phyloP scores from a whole-genome alignment of 2,113 vertebrate genomes.

The Callipepla californica region DNA sequence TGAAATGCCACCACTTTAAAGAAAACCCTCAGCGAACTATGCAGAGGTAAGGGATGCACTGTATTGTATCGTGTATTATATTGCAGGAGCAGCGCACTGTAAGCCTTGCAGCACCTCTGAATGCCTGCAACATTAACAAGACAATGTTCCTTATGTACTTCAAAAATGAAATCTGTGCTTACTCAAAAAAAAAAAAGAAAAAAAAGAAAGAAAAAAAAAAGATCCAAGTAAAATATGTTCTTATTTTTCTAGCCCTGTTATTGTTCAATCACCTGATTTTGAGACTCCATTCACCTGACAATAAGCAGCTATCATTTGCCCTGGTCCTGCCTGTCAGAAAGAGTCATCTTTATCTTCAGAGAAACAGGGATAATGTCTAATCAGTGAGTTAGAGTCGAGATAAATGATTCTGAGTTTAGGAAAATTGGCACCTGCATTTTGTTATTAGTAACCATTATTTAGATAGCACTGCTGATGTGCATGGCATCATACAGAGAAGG shows the following conservation, averaged over 20 bases:
- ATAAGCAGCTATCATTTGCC: slow-evolving; percentile 56
- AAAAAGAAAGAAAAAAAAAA: neutral
- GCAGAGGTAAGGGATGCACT: neutral
- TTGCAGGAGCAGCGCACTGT: neutral
- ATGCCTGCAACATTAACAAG: neutral
- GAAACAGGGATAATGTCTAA: slow-evolving; percentile 63
- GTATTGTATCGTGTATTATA: neutral
- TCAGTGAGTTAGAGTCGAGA: slow-evolving; percentile 53
- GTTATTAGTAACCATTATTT: slow-evolving; percentile 66
- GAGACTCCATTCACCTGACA: slow-evolving; percentile 47
- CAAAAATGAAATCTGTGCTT: slow-evolving; percentile 34
- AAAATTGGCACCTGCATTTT: slow-evolving; percentile 68
- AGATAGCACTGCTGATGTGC: slow-evolving; percentile 46
- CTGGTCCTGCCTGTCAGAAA: slow-evolving; percentile 32
- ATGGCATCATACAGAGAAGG: neutral
- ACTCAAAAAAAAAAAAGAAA: neutral
- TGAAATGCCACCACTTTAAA: neutral
- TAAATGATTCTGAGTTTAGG: slow-evolving; percentile 63
- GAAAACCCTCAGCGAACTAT: neutral
- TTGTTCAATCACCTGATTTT: slow-evolving; percentile 57
- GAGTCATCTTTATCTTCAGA: slow-evolving; percentile 51
- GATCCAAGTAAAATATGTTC: neutral
- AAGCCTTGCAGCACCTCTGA: neutral
- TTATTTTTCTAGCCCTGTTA: slow-evolving; percentile 41
- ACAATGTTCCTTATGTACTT: neutral